phyloP scores from a whole-genome alignment of 2,888 invertebrate species.

The Dicycla oo region DNA sequence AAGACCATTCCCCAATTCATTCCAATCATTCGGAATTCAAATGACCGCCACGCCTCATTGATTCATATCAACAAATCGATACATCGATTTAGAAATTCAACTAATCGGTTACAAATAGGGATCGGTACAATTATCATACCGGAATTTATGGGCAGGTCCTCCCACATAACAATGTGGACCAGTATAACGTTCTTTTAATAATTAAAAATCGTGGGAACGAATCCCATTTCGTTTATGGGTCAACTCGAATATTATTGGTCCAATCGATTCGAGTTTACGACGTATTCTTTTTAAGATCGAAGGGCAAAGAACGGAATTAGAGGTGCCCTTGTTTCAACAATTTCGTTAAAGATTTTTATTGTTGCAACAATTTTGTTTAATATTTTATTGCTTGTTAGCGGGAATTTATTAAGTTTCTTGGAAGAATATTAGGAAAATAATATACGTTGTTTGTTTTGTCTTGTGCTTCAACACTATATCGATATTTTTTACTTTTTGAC shows the following conservation, averaged over 20 bases:
- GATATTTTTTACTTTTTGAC: slow-evolving; percentile 21
- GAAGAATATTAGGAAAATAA: slow-evolving; percentile 31
- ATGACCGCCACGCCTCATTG: slow-evolving; percentile 52
- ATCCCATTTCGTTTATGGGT: slow-evolving; percentile 67
- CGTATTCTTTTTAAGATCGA: slow-evolving; percentile 43
- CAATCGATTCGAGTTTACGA: slow-evolving; percentile 55
- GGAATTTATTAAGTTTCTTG: slow-evolving; percentile 26
- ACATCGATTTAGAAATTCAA: slow-evolving; percentile 67
- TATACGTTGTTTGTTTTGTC: slow-evolving; percentile 7
- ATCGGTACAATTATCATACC: slow-evolving; percentile 70
- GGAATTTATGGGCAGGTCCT: slow-evolving; percentile 78
- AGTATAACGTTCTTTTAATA: slow-evolving; percentile 65
- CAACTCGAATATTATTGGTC: slow-evolving; percentile 55
- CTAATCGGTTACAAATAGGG: slow-evolving; percentile 71
- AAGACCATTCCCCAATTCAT: slow-evolving; percentile 30
- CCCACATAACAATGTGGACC: slow-evolving; percentile 71
- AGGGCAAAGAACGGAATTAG: slow-evolving; percentile 50
- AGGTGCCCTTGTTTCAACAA: slow-evolving; percentile 49
- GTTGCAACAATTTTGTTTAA: slow-evolving; percentile 24
- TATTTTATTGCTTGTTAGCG: slow-evolving; percentile 39
- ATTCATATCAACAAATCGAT: slow-evolving; percentile 60
- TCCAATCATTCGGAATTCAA: slow-evolving; percentile 43
- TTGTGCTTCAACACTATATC: slow-evolving; percentile 1
- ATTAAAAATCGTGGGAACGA: slow-evolving; percentile 75
- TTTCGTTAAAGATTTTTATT: slow-evolving; percentile 34